Evolutionary conservation across 2,888 invertebrate genomes (phyloP).

Genomic region (Argynnis bischoffii): DNA sequence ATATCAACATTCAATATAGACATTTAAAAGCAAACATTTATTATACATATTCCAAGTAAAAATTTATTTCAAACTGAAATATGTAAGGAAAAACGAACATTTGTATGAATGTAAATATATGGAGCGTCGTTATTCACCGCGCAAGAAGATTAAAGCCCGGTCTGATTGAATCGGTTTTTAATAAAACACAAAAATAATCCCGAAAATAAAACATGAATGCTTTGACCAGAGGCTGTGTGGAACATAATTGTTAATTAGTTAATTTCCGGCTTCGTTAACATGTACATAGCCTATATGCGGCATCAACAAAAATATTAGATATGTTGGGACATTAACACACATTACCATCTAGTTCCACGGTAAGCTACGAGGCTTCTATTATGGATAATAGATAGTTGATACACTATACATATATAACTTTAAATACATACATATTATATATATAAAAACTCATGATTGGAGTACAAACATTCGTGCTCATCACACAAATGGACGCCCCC

Average conservation of each 20-base stretch:
- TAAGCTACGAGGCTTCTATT: too few relatives aligned
- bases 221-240: constrained; percentile 7
- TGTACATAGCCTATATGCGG: neutral
- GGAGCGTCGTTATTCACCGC: constrained; percentile 12
- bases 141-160: constrained; percentile 14
- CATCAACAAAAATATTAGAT: neutral
- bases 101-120: constrained; percentile 18
- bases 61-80: constrained; percentile 5
- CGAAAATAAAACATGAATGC: constrained; percentile 6
- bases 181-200: constrained; percentile 14
- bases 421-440: too few relatives aligned
- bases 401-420: too few relatives aligned
- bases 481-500: too few relatives aligned
- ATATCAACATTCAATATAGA: too few relatives aligned
- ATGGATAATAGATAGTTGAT: too few relatives aligned
- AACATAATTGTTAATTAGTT: constrained; percentile 24
- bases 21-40: too few relatives aligned
- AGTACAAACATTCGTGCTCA: too few relatives aligned
- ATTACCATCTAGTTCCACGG: too few relatives aligned
- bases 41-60: too few relatives aligned
- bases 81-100: constrained; percentile 8
- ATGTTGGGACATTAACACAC: too few relatives aligned
- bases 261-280: constrained; percentile 11
- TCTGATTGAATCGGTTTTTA: constrained; percentile 16
- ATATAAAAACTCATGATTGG: too few relatives aligned